Evolutionary conservation across 1,140 invertebrate genomes (phyloP).

Genomic region (Drosophila subobscura): DNA sequence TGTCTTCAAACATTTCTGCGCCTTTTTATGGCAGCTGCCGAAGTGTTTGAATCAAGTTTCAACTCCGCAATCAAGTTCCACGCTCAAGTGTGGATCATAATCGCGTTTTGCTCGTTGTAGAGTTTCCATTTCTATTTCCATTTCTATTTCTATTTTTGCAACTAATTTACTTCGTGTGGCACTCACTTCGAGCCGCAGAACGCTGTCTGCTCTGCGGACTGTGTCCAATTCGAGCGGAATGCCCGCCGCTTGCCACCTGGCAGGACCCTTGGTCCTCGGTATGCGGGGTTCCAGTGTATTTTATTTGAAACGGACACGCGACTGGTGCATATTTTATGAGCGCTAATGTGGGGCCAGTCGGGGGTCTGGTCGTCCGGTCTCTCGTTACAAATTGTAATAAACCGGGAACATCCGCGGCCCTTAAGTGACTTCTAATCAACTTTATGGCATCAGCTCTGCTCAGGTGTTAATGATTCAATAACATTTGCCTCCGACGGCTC

Average conservation of each 20-base stretch:
- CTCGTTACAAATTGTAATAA: conserved; percentile 80
- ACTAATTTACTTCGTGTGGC: too few species aligned
- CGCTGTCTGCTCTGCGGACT: too few species aligned
- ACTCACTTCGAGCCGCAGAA: too few species aligned
- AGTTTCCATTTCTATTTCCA: too few species aligned
- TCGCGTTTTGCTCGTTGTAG: too few species aligned
- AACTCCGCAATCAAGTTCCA: too few species aligned
- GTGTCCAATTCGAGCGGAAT: conserved; percentile 21
- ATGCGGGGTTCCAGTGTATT: conserved; percentile 57
- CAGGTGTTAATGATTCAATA: conserved; percentile 82
- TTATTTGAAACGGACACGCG: conserved; percentile 79
- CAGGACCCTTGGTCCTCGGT: too few species aligned
- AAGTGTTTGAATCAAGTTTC: too few species aligned
- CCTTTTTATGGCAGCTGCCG: too few species aligned
- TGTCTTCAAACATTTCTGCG: too few species aligned
- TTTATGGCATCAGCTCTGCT: conserved; percentile 64
- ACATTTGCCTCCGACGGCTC: conserved; percentile 71
- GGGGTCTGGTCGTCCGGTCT: conserved; percentile 1
- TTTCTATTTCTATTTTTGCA: too few species aligned
- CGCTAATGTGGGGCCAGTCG: conserved; percentile 47
- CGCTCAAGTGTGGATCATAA: too few species aligned
- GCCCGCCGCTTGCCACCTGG: neutral
- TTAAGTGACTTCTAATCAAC: conserved; percentile 81
- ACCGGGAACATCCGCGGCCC: conserved; percentile 75
- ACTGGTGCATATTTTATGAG: conserved; percentile 77